A percentile compares a stretch with the other conserved stretches of the same genome.
phyloP scores from a whole-genome alignment of 2,797 vertebrate genomes.

The Hoplostethus atlanticus region DNA sequence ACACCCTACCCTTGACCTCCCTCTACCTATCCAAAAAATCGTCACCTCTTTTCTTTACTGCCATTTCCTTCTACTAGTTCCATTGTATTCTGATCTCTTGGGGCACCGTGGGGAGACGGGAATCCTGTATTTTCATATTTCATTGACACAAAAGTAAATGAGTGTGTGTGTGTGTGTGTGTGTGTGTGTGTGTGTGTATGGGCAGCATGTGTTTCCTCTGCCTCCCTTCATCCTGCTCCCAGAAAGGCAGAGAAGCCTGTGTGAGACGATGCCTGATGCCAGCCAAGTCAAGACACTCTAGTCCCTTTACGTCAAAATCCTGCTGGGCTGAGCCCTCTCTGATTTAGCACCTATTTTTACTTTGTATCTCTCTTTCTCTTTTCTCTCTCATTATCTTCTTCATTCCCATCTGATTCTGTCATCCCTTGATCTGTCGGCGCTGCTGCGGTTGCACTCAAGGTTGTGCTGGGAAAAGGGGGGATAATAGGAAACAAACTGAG shows the following conservation, averaged over 20 bases:
- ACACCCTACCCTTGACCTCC: conserved; percentile 55
- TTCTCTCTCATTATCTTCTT: conserved; percentile 72
- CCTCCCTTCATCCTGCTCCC: conserved; percentile 35
- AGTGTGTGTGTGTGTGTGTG: conserved; percentile 42
- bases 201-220: conserved; percentile 27
- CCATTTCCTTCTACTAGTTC: conserved; percentile 62
- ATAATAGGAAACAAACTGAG: conserved; percentile 77
- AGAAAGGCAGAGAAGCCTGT: conserved; percentile 31
- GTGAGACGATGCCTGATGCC: conserved; percentile 45
- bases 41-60: conserved; percentile 52
- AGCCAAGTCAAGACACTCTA: conserved; percentile 42
- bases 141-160: conserved; percentile 70
- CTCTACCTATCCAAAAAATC: conserved; percentile 57
- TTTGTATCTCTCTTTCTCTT: conserved; percentile 43
- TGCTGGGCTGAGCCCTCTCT: conserved; percentile 70
- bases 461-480: conserved; percentile 58
- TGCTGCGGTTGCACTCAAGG: conserved; percentile 61
- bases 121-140: conserved; percentile 72
- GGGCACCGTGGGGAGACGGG: conserved; percentile 33
- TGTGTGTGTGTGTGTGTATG: conserved; percentile 44
- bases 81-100: conserved; percentile 63
- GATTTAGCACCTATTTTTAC: conserved; percentile 71
- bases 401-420: conserved; percentile 75
- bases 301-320: conserved; percentile 70
- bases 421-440: conserved; percentile 75